Evolutionary conservation across 2,888 invertebrate genomes (phyloP), one percentile per base, ranked within the genome.

Genomic region (Lasioglossum oenotherae): DNA sequence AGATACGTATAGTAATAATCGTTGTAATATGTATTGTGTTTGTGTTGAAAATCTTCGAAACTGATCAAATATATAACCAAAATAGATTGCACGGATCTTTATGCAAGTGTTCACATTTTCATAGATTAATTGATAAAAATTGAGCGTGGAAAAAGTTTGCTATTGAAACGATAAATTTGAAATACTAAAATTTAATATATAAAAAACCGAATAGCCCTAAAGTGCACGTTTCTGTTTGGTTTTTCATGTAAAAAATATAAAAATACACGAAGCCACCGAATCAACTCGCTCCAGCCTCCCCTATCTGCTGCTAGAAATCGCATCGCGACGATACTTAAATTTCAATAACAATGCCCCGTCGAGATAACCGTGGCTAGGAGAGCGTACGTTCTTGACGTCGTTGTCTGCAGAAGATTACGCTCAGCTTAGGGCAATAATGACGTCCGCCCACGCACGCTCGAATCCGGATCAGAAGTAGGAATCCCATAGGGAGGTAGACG

Each of bases 401-500:
- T 46, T 78, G 69, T 81, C 74, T 57, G 71, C 75, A 67, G 72
- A 71, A 86, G 82, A 84, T 86, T 83, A 81, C 57, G 49, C 80
- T 72, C 75, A 73, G 79, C 81, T 85, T 79, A 81, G 81, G 69
- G 57, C 80, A 82, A 46, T 85, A 88, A 84, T 79, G 87, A 89
- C 74, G 86, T 87, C 84, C 82, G 81, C 76, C 83, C 74, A 87
- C 80, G 86, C 81, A 81, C 69, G 80, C 74, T 74, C 79, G 82
- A 85, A 81, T 84, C 80, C 78, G 77, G 80, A 87, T 85, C 87
- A 84, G 80, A 74, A 71, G 83, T 80, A 82, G 78, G 81, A 84
- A 81, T 89, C 85, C 82, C 85, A 74, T 82, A 73, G 85, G 86
- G 78, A 72, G 82, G 60, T 80, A 82, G 57, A 38, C 82, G 84